Evolutionary conservation across 2,888 invertebrate genomes (phyloP), one percentile per base, ranked within the genome.

Genomic region (Eupithecia dodoneata): DNA sequence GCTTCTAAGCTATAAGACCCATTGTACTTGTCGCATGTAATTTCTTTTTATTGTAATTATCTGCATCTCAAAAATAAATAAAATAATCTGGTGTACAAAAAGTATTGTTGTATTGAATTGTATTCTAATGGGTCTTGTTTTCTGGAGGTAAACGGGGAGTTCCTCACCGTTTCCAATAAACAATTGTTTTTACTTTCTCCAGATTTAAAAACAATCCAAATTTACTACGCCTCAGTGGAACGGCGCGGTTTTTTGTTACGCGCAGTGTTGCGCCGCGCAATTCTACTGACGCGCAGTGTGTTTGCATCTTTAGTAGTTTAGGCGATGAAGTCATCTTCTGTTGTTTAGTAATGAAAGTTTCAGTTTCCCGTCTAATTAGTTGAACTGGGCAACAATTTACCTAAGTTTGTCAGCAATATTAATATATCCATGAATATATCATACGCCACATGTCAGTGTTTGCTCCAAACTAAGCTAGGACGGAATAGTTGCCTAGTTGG

Each of bases 361-460:
- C 42, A 18, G 18, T 59, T 47, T 18, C 47, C 30, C 15, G 10
- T 47, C 47, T 47, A 70, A 47, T 47, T 70, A 70, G 70, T 70
- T 70, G 30, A 47, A 49, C 47, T 70, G 45, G 47, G 75, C 73
- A 76, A 79, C 79, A 81, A 78, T 79, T 81, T 81, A 80, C 75
- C 69, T 76, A 79, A 82, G 83, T 85, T 83, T 83, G 87, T 85
- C 83, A 82, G 77, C 82, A 81, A 84, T 83, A 85, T 87, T 84
- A 85, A 87, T 87, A 84, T 84, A 84, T 87, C 84, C 83, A 85
- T 87, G 83, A 85, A 87, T 87, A 84, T 84, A 85, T 87, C 84
- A 84, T 81, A 73, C 74, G 71, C 78, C 80, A 78, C 78, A 73
- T 63, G 59, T 69, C 13, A 13, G 42, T 3, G 45, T 69, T 42